Base-by-base conservation (phyloP, 2,888 invertebrate species). In the Himalopsyche anomala region DNA sequence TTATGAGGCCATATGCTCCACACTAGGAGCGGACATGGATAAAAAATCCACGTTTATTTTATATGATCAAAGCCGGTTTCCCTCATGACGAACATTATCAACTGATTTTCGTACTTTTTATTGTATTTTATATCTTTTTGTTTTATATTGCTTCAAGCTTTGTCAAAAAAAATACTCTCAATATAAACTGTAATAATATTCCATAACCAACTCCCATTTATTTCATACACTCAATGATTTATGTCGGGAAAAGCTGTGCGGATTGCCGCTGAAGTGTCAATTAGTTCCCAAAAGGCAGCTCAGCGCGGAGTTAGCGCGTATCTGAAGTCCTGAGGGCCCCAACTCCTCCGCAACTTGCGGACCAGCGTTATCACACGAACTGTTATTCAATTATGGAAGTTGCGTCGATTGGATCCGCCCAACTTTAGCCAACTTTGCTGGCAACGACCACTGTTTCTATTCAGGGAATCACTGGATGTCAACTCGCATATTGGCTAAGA, bases 371-470 rank as follows among this genome's bases (percentile, higher is more conserved):
- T 62, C 62, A 62, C 62, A 62, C 62, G 19, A 62, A 62, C 62
- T 62, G 62, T 62, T 62, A 62, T 62, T 62, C 62, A 62, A 62
- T 62, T 62, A 62, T 62, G 62, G 62, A 62, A 62, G 62, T 62
- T 62, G 62, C 62, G 62, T 9, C 62, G 62, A 62, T 56, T 56
- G 56, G 56, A 56, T 62, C 62, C 62, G 62, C 19, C 62, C 8
- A 62, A 62, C 62, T 62, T 62, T 19, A 28, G 19, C 62, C 9
- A 62, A 62, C 62, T 62, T 62, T 62, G 62, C 62, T 19, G 8
- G 62, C 15, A 15, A 11, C 62, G 62, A 11, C 62, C 12, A 62
- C 8, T 5, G 11, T 62, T 62, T 62, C 62, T 62, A 62, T 62
- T 28, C 2, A 9, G 62, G 11, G 15, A 28, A 62, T 19, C 28